These are phyloP conservation scores for Oncorhynchus mykiss DNA, from an alignment of 2,113 vertebrate species.

Conservation along the genomic window DNA sequence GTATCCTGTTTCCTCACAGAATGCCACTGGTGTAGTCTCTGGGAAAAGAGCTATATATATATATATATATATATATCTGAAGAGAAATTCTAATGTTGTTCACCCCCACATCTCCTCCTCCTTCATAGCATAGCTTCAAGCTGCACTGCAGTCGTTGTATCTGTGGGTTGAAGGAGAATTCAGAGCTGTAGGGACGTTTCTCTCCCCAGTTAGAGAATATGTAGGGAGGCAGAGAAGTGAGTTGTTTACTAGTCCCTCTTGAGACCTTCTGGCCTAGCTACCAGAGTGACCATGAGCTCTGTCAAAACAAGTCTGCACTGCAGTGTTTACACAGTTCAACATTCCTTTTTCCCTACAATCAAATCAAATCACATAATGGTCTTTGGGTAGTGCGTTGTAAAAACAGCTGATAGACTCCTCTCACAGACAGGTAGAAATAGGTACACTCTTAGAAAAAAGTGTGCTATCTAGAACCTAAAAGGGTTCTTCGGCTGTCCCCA, in stretches of 20 bases:
- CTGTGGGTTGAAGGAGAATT: background rate
- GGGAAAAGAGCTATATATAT: conserved; percentile 57
- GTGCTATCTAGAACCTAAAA: too few species aligned
- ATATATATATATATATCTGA: conserved; percentile 62
- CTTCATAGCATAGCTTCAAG: too few species aligned
- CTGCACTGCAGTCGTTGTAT: background rate
- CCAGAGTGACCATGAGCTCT: too few species aligned
- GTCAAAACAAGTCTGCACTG: background rate
- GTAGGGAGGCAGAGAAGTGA: background rate
- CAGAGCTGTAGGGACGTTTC: background rate
- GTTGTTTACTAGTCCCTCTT: too few species aligned
- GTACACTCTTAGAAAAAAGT: background rate
- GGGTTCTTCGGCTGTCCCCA: too few species aligned
- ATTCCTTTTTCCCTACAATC: background rate
- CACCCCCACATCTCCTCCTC: conserved; percentile 22
- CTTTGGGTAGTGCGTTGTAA: background rate
- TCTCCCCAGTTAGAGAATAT: background rate
- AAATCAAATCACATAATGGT: background rate
- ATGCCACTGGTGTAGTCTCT: conserved; percentile 62
- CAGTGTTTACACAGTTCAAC: background rate
- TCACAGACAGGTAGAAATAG: background rate
- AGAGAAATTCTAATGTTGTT: conserved; percentile 54
- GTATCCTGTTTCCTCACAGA: conserved; percentile 71
- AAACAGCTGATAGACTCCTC: background rate
- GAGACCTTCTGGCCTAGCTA: too few species aligned